phyloP scores from a whole-genome alignment of 2,888 invertebrate species.

The Isoperla grammatica region DNA sequence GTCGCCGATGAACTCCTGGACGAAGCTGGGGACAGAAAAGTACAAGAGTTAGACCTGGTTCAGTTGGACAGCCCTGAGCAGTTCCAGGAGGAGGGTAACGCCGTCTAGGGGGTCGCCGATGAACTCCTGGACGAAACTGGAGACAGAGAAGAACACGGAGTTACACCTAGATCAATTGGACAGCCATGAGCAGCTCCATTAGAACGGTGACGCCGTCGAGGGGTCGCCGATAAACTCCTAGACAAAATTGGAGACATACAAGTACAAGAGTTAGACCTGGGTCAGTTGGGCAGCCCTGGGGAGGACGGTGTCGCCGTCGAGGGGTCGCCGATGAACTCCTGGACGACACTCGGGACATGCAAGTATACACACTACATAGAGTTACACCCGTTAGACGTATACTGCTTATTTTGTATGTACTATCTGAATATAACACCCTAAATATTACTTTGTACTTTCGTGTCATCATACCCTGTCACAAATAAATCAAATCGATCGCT shows the following conservation, averaged over 20 bases:
- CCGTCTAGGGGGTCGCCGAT: conserved; percentile 84
- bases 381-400: no score
- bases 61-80: conserved; percentile 74
- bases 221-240: conserved; percentile 88
- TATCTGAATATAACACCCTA: no score
- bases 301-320: conserved; percentile 79
- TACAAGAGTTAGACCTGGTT: no score
- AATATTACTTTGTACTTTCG: no score
- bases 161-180: conserved; percentile 55
- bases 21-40: conserved; percentile 81
- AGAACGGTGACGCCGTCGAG: conserved; percentile 81
- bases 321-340: conserved; percentile 84
- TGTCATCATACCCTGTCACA: no score
- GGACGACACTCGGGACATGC: conserved; percentile 68
- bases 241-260: conserved; percentile 81
- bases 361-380: no score
- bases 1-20: conserved; percentile 85
- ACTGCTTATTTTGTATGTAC: no score
- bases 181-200: conserved; percentile 78
- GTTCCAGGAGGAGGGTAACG: conserved; percentile 73
- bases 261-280: no score
- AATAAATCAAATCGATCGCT: no score
- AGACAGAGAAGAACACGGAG: conserved; percentile 34
- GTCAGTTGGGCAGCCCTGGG: conserved; percentile 69
- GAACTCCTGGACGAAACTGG: conserved; percentile 90